Conservation (phyloP, 2,113 vertebrate genomes). For the Petroica traversi region DNA sequence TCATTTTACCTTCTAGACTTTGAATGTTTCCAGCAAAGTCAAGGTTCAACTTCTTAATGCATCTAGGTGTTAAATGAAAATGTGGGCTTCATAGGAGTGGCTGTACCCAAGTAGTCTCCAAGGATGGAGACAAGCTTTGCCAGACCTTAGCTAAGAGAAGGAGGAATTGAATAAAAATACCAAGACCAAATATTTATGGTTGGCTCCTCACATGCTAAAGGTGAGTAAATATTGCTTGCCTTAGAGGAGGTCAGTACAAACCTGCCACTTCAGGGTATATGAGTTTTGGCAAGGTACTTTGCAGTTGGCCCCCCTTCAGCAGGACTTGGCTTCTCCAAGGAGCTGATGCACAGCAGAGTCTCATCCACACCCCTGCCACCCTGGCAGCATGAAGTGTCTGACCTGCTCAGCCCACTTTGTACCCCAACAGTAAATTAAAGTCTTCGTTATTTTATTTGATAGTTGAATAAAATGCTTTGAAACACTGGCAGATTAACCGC, state of each 20-base stretch:
- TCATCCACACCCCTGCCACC: not conserved
- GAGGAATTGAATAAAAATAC: not conserved
- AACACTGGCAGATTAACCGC: constrained; percentile 16
- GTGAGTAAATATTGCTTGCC: not conserved
- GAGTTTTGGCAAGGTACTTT: not conserved
- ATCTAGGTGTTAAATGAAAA: not conserved
- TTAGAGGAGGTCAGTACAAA: not conserved
- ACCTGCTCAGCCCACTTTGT: not conserved
- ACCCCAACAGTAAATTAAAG: constrained; percentile 51
- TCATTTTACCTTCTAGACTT: not conserved
- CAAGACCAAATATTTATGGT: not conserved
- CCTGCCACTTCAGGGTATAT: not conserved
- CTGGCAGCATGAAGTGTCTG: not conserved
- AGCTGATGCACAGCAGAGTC: not conserved
- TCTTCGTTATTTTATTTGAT: constrained; percentile 41
- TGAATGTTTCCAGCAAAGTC: not conserved
- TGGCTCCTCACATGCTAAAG: not conserved
- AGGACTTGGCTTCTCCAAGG: not conserved
- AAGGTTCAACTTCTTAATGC: not conserved
- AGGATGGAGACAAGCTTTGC: not conserved
- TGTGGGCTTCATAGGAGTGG: not conserved
- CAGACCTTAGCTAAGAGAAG: not conserved
- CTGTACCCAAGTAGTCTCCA: not conserved
- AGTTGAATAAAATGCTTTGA: constrained; percentile 47
- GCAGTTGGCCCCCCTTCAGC: not conserved